A percentile compares a stretch with the other conserved stretches of the same genome.
phyloP scores from a whole-genome alignment of 2,888 invertebrate genomes.

The Anodontia alba region DNA sequence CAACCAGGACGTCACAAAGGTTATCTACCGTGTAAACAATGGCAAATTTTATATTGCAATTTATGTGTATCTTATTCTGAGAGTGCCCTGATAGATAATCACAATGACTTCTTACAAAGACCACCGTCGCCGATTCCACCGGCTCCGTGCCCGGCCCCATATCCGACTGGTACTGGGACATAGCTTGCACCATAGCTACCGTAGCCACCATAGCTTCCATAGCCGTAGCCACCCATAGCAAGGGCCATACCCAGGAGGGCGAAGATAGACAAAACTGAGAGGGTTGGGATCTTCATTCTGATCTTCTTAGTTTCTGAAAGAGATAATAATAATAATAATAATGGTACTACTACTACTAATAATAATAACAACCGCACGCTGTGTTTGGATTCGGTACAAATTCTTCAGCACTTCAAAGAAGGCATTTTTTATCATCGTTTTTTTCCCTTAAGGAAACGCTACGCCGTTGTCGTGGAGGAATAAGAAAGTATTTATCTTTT shows the following conservation, averaged over 20 bases:
- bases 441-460: too few species aligned
- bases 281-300: conserved; percentile 9
- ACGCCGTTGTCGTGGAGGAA: too few species aligned
- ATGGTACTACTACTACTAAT: too few species aligned
- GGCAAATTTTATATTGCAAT: too few species aligned
- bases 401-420: too few species aligned
- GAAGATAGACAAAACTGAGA: not conserved
- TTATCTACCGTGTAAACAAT: too few species aligned
- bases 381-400: not conserved
- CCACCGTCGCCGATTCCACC: not conserved
- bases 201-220: too few species aligned
- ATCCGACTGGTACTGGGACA: not conserved
- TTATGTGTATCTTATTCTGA: too few species aligned
- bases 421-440: too few species aligned
- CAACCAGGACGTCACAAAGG: too few species aligned
- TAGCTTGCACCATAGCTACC: not conserved
- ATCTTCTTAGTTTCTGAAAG: not conserved
- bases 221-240: not conserved
- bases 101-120: not conserved
- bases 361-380: not conserved
- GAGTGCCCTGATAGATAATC: too few species aligned
- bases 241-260: conserved; percentile 5
- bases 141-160: not conserved
- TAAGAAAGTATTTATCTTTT: too few species aligned
- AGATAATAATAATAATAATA: not conserved